These are phyloP conservation scores for Bombylius discolor DNA, from an alignment of 2,888 invertebrate species.

Conservation along the genomic window DNA sequence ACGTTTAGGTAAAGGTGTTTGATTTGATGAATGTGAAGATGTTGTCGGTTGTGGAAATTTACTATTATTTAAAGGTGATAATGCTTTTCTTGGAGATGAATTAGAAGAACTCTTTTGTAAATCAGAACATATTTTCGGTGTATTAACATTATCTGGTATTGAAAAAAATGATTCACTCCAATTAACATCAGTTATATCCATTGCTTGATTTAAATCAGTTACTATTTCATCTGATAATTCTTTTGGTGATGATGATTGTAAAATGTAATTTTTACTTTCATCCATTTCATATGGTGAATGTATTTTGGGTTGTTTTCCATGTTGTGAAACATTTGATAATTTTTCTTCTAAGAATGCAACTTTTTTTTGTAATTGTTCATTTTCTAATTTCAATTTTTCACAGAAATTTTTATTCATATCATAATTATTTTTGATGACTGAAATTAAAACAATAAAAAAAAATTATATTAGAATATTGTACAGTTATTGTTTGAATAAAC, in stretches of 20 bases:
- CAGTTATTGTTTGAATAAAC: background rate
- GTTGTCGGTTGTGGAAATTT: background rate
- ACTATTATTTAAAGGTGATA: background rate
- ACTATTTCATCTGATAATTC: slow-evolving; percentile 8
- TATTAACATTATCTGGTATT: slow-evolving; percentile 4
- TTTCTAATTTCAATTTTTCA: background rate
- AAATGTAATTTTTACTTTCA: slow-evolving; percentile 9
- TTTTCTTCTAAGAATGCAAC: background rate
- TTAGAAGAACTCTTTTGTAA: background rate
- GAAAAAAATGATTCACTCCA: slow-evolving; percentile 16
- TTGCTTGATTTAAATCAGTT: slow-evolving; percentile 26
- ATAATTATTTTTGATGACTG: slow-evolving; percentile 5
- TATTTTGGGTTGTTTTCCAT: slow-evolving; percentile 4
- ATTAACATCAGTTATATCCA: slow-evolving; percentile 19
- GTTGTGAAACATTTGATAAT: background rate
- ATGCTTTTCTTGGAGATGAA: background rate
- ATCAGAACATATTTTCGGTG: background rate
- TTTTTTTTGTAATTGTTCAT: background rate
- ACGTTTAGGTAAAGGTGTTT: slow-evolving; percentile 1
- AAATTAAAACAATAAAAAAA: background rate
- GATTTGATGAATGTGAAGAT: background rate
- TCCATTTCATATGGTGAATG: slow-evolving; percentile 1
- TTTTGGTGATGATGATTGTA: background rate
- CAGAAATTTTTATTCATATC: background rate
- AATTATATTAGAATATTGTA: background rate